phyloP scores from a whole-genome alignment of 2,113 vertebrate species.

The Oryzias woworae region DNA sequence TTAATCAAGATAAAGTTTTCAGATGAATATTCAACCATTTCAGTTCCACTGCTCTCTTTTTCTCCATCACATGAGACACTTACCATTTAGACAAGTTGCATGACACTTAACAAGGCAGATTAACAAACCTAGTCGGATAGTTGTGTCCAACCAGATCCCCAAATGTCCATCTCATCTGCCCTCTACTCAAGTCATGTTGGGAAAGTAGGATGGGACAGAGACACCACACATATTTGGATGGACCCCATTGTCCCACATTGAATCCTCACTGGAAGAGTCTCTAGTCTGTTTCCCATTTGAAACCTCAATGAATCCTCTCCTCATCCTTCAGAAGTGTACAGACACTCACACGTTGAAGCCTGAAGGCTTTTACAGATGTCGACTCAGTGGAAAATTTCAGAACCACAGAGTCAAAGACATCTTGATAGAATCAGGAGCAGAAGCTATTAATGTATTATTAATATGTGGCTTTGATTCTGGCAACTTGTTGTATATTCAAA shows the following conservation, averaged over 20 bases:
- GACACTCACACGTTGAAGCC: conserved; percentile 33
- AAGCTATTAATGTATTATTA: conserved; percentile 18
- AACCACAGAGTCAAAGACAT: conserved; percentile 56
- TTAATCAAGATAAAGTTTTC: too few species aligned
- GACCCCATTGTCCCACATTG: conserved; percentile 61
- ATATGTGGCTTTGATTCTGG: background rate
- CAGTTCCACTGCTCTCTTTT: too few species aligned
- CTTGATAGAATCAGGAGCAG: conserved; percentile 15
- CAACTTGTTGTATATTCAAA: background rate
- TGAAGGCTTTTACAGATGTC: conserved; percentile 37
- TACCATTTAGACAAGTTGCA: conserved; percentile 3
- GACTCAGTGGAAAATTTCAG: conserved; percentile 64
- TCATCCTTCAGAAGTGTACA: conserved; percentile 56
- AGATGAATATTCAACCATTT: too few species aligned
- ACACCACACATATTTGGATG: conserved; percentile 58
- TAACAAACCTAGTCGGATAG: conserved; percentile 1
- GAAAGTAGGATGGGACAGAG: conserved; percentile 30
- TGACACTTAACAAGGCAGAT: conserved; percentile 10
- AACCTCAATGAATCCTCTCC: conserved; percentile 73
- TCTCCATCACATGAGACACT: too few species aligned
- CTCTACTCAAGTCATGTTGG: conserved; percentile 14
- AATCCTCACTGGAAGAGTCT: conserved; percentile 64
- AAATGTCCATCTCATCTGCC: conserved; percentile 11
- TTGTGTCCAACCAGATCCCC: background rate
- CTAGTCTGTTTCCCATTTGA: conserved; percentile 74